Percentiles rank a stretch among this genome's conserved stretches.
phyloP scores from a whole-genome alignment of 2,888 invertebrate genomes.

The Galeopsomyia nigrocyanea region DNA sequence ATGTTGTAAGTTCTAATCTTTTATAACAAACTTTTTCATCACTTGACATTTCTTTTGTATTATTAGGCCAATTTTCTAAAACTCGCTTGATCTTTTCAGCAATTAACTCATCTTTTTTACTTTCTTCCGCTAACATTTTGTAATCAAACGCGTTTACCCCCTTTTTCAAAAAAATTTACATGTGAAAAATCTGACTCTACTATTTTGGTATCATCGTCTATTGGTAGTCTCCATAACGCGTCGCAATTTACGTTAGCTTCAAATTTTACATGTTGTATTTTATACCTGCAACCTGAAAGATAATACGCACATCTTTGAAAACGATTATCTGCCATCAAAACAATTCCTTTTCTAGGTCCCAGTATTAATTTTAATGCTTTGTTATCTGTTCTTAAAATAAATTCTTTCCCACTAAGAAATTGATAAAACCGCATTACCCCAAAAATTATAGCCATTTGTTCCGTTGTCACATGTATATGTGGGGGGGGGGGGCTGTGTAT shows the following conservation, averaged over 20 bases:
- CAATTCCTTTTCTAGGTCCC: no score
- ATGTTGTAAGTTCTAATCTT: background rate
- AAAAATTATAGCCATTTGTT: no score
- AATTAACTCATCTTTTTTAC: slow-evolving; percentile 1
- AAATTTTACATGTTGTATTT: background rate
- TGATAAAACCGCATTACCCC: background rate
- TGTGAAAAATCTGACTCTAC: background rate
- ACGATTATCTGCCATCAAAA: no score
- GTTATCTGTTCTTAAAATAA: slow-evolving; percentile 2
- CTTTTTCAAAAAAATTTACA: background rate
- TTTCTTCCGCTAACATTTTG: background rate
- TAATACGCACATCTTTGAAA: slow-evolving; percentile 11
- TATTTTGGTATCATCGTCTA: background rate
- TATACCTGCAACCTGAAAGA: background rate
- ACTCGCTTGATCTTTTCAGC: background rate
- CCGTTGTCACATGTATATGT: no score
- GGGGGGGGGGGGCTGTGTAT: no score
- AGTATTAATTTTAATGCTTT: slow-evolving; percentile 1
- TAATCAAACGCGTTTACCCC: background rate
- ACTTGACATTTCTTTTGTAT: background rate
- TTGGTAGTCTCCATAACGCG: background rate
- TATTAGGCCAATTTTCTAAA: background rate
- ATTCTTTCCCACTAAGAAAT: background rate
- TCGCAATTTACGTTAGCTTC: background rate
- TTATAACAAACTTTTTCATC: background rate